Conservation (phyloP, 2,113 vertebrate genomes). For the Corvus cornix region DNA sequence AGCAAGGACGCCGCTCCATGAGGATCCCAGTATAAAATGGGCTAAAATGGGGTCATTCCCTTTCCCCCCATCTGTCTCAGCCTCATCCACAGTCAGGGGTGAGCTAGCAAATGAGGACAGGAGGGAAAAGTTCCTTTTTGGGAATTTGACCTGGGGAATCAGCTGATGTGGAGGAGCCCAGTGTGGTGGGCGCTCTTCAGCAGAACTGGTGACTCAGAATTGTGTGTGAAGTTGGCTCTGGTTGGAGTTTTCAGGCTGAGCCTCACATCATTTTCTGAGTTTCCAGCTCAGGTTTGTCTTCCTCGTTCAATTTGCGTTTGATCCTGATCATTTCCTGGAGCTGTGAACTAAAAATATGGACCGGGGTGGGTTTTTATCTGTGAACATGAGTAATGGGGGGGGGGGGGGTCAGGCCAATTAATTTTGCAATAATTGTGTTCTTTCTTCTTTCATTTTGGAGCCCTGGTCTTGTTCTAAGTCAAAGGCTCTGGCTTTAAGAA, state of each 20-base stretch:
- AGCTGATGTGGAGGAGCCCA: not conserved
- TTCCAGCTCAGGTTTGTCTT: not conserved
- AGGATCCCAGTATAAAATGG: not conserved
- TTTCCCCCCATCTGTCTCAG: accelerated
- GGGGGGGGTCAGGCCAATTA: not conserved
- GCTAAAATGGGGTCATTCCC: not conserved
- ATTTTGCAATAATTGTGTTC: not conserved
- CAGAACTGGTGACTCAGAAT: not conserved
- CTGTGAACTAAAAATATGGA: not conserved
- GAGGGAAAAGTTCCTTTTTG: not conserved
- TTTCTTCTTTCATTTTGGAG: not conserved
- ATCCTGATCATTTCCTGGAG: not conserved
- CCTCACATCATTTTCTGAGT: not conserved
- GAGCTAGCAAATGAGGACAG: not conserved
- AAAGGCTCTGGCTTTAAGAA: not conserved
- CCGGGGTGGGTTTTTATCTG: not conserved
- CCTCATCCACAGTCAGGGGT: not conserved
- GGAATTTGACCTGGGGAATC: not conserved
- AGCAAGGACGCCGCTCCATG: too few relatives aligned
- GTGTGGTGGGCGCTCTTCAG: not conserved
- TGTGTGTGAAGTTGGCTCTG: not conserved
- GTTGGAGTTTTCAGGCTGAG: not conserved
- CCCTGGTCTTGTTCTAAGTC: not conserved
- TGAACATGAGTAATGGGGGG: not conserved
- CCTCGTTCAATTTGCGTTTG: not conserved